These are phyloP conservation scores for Drosophila burlai DNA, from an alignment of 1,140 invertebrate species.

Conservation along the genomic window DNA sequence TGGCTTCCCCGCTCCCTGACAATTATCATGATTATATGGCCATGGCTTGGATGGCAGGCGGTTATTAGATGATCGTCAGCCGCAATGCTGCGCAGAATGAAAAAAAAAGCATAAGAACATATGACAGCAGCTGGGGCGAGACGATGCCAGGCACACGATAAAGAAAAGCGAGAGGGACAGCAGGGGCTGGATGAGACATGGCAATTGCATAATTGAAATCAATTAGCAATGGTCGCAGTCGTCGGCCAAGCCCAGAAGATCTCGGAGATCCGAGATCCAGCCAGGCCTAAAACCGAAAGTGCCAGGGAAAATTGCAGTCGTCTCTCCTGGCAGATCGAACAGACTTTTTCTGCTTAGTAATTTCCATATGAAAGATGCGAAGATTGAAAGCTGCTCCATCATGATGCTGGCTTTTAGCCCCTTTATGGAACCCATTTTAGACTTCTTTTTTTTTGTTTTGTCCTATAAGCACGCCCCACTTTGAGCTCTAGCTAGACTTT, in stretches of 20 bases:
- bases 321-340: conserved; percentile 25
- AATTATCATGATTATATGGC: conserved; percentile 80
- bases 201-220: conserved; percentile 83
- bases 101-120: conserved; percentile 24
- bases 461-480: conserved; percentile 24
- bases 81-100: conserved; percentile 20
- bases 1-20: conserved; percentile 32
- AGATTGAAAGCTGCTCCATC: conserved; percentile 50
- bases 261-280: background rate
- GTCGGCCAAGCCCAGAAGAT: conserved; percentile 43
- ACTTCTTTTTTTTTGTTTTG: background rate
- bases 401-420: conserved; percentile 18
- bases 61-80: conserved; percentile 75
- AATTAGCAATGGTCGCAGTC: conserved; percentile 56
- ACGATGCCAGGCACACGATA: conserved; percentile 65
- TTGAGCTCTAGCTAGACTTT: conserved; percentile 41
- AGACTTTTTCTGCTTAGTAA: conserved; percentile 36
- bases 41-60: conserved; percentile 62
- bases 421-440: background rate
- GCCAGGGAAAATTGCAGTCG: conserved; percentile 55
- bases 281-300: conserved; percentile 68
- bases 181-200: conserved; percentile 37
- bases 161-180: conserved; percentile 11
- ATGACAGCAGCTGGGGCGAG: conserved; percentile 51
- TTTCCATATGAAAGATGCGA: conserved; percentile 30